Evolutionary conservation across 2,888 invertebrate genomes (phyloP).

Genomic region (Idaea biselata): DNA sequence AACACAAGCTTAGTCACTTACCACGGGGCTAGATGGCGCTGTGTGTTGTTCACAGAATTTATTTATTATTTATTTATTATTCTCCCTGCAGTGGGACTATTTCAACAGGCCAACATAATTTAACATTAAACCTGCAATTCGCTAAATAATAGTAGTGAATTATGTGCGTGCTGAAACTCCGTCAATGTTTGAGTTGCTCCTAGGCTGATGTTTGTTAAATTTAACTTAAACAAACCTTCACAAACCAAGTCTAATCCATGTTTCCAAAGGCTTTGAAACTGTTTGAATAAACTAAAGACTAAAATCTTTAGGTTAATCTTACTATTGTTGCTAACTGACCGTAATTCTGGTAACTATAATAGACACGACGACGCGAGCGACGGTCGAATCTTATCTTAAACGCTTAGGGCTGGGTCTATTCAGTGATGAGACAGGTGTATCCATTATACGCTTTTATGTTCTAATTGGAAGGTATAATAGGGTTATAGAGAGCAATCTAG

Average conservation of each 20-base stretch:
- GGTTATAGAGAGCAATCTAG: background rate
- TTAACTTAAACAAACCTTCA: background rate
- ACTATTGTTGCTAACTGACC: background rate
- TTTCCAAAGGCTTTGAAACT: background rate
- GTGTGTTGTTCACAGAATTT: no score
- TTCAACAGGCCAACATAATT: no score
- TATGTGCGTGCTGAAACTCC: no score
- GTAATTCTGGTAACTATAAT: background rate
- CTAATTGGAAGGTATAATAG: background rate
- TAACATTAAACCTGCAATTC: no score
- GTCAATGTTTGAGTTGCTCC: no score
- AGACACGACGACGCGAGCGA: background rate
- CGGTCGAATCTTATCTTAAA: background rate
- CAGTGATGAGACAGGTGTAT: background rate
- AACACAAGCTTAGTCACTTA: no score
- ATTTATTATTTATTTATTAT: no score
- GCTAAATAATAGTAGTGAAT: no score
- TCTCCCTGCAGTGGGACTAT: no score
- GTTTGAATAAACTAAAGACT: background rate
- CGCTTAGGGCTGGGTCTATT: background rate
- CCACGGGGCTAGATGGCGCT: no score
- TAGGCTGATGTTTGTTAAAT: background rate
- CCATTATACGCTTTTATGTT: background rate
- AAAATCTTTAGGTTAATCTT: background rate
- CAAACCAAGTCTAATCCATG: background rate